Evolutionary conservation across 2,797 vertebrate species (phyloP).

Genomic region (Peromyscus eremicus): DNA sequence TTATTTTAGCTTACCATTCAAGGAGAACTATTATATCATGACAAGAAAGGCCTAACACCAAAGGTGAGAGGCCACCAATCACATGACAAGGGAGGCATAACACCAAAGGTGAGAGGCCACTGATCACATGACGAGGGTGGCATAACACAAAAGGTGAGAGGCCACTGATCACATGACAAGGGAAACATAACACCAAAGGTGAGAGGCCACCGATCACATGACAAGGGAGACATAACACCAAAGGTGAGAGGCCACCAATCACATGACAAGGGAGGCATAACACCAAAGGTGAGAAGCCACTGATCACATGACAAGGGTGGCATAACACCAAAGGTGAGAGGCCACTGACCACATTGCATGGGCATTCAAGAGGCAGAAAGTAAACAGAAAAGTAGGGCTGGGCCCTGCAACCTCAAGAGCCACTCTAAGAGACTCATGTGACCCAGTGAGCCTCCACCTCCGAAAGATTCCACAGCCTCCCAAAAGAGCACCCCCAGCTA

Average conservation of each 20-base stretch:
- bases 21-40: background rate
- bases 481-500: background rate
- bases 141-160: background rate
- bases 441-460: background rate
- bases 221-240: background rate
- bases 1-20: background rate
- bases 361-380: background rate
- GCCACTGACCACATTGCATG: background rate
- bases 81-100: background rate
- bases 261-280: background rate
- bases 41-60: background rate
- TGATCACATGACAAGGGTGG: background rate
- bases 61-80: background rate
- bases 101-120: background rate
- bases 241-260: background rate
- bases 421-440: background rate
- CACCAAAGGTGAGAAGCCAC: background rate
- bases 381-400: background rate
- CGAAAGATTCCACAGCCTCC: background rate
- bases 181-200: background rate
- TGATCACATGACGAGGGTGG: background rate
- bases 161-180: background rate
- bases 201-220: background rate
- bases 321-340: background rate
- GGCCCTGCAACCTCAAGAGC: background rate